Conservation (phyloP, 2,113 vertebrate genomes). For the Ictidomys tridecemlineatus region DNA sequence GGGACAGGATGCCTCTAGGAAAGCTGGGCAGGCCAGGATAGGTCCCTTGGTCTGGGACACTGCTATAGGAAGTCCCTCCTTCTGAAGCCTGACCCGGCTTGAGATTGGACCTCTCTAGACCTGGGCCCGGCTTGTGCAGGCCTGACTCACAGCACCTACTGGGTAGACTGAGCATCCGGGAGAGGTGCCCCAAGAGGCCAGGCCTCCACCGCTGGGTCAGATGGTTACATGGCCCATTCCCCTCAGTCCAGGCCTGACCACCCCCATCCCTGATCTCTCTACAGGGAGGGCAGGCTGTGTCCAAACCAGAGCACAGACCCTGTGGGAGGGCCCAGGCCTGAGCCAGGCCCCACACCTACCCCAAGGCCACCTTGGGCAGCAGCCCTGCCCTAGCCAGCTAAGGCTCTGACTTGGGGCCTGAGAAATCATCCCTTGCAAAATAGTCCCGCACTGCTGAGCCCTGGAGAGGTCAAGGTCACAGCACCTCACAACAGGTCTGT, state of each 20-base stretch:
- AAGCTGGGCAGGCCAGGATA: neutral
- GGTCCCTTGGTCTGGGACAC: neutral
- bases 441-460: rapidly evolving
- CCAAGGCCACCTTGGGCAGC: neutral
- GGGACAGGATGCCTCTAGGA: neutral
- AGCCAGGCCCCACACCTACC: neutral
- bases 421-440: neutral
- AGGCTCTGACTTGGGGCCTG: too few relatives aligned
- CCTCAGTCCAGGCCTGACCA: neutral
- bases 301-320: neutral
- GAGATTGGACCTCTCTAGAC: neutral
- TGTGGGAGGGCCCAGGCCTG: neutral
- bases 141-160: too few relatives aligned
- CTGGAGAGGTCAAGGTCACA: neutral
- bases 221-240: rapidly evolving
- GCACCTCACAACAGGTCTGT: too few relatives aligned
- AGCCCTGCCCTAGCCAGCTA: neutral
- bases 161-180: neutral
- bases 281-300: neutral
- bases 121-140: neutral
- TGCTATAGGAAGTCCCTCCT: neutral
- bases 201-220: neutral
- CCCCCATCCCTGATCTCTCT: too few relatives aligned
- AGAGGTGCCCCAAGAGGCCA: neutral
- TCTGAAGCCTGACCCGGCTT: neutral